These are phyloP conservation scores for Theonella swinhoei DNA, from an alignment of 37 sponge, comb jelly and placozoan genomes.

Conservation along the genomic window DNA sequence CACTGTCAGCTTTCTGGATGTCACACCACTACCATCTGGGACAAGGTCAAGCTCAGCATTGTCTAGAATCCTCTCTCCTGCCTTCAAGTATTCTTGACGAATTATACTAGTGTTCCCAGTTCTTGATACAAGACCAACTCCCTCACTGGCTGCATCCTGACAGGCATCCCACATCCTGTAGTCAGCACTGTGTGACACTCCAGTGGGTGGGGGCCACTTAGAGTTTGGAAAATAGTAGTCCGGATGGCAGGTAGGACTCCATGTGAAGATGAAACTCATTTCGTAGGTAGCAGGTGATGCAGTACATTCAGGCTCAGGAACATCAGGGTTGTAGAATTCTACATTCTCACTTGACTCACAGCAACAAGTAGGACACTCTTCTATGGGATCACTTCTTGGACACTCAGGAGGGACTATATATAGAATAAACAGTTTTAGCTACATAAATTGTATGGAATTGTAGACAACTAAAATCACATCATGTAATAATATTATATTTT, in stretches of 20 bases:
- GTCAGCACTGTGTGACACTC: constrained; percentile 42
- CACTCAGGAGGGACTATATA: not conserved
- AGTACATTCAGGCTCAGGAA: not conserved
- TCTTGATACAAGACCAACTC: constrained; percentile 42
- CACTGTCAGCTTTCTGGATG: not conserved
- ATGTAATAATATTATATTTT: no score
- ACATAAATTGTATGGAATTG: not conserved
- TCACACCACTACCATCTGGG: constrained; percentile 21
- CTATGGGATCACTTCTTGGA: not conserved
- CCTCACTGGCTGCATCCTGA: constrained; percentile 19
- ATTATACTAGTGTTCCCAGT: constrained; percentile 11
- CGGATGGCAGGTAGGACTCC: constrained; percentile 32
- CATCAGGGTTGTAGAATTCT: constrained; percentile 23
- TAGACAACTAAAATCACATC: no score
- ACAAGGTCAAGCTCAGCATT: not conserved
- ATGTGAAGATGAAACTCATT: constrained; percentile 31
- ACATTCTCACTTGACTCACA: constrained; percentile 21
- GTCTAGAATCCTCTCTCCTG: constrained; percentile 3
- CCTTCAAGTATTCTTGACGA: constrained; percentile 14
- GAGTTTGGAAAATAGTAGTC: constrained; percentile 20
- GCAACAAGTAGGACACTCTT: constrained; percentile 20
- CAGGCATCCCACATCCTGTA: constrained; percentile 55
- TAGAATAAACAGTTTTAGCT: not conserved
- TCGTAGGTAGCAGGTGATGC: constrained; percentile 1
- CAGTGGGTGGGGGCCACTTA: constrained; percentile 62